These are phyloP conservation scores for Aurelia aurita complex sp. Pacific DNA, from an alignment of 30 jellyfish, hydroid and myxozoan species.

Conservation along the genomic window DNA sequence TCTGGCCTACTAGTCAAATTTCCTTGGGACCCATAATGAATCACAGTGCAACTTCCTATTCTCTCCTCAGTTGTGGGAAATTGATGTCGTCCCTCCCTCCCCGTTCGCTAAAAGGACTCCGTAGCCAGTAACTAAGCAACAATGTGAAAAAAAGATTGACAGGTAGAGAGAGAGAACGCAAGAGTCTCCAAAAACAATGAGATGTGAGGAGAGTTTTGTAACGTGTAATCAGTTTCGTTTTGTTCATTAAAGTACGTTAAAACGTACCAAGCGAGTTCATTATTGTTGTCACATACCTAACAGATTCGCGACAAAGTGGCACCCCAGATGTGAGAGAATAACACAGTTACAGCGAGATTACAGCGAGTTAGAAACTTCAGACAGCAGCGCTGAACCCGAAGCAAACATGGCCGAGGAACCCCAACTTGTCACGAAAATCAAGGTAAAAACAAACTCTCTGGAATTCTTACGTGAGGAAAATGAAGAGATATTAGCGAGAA, in stretches of 20 bases:
- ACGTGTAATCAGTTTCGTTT: conserved; percentile 27
- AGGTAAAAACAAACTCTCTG: too few relatives aligned
- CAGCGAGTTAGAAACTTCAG: background rate
- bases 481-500: background rate
- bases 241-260: conserved; percentile 16
- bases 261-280: too few relatives aligned
- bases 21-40: too few relatives aligned
- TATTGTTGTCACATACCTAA: too few relatives aligned
- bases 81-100: conserved; percentile 29
- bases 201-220: conserved; percentile 34
- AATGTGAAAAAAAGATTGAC: background rate
- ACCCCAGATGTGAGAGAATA: background rate
- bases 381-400: background rate
- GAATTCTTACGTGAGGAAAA: too few relatives aligned
- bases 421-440: background rate
- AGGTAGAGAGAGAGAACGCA: conserved; percentile 18
- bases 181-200: conserved; percentile 25
- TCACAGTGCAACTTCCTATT: too few relatives aligned
- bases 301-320: conserved; percentile 10
- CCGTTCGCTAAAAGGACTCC: conserved; percentile 28
- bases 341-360: too few relatives aligned
- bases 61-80: conserved; percentile 3
- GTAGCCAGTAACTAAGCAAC: background rate
- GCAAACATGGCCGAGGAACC: background rate
- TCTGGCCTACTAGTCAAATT: too few relatives aligned